Percentiles rank a stretch among this genome's conserved stretches.
Evolutionary conservation across 2,888 invertebrate species (phyloP).

Genomic region (Tinea pellionella): DNA sequence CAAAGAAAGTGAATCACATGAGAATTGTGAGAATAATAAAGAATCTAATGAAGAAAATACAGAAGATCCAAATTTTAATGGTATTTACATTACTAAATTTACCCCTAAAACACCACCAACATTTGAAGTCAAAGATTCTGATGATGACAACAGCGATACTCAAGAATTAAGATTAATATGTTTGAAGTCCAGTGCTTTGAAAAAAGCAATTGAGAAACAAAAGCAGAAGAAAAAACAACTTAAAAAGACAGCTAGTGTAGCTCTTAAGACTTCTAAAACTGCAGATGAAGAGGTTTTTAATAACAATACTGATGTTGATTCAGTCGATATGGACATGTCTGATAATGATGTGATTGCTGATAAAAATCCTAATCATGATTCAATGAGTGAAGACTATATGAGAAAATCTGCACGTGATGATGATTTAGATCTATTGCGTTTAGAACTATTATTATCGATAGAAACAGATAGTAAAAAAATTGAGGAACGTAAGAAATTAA

Average conservation of each 20-base stretch:
- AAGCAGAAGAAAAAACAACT: constrained; percentile 50
- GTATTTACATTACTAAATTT: not conserved
- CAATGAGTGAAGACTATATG: not conserved
- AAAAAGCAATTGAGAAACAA: constrained; percentile 71
- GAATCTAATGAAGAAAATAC: not conserved
- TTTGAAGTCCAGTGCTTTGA: constrained; percentile 74
- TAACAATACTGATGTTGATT: constrained; percentile 59
- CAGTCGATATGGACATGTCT: constrained; percentile 61
- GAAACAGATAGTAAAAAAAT: not conserved
- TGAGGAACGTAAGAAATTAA: not conserved
- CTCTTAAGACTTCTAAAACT: constrained; percentile 24
- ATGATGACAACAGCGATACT: constrained; percentile 72
- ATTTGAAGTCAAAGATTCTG: constrained; percentile 28
- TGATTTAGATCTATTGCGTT: constrained; percentile 71
- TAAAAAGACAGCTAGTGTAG: constrained; percentile 22
- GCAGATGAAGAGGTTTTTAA: not conserved
- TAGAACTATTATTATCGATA: constrained; percentile 52
- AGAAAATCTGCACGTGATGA: constrained; percentile 16
- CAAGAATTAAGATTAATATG: constrained; percentile 73
- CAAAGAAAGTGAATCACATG: not conserved
- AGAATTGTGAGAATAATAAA: not conserved
- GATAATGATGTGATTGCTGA: constrained; percentile 44
- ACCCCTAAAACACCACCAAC: constrained; percentile 21
- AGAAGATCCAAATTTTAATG: not conserved
- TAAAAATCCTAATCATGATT: constrained; percentile 25